Evolutionary conservation across 2,113 vertebrate genomes (phyloP), one percentile per base, ranked within the genome.

Genomic region (Ancistrus triradiatus): DNA sequence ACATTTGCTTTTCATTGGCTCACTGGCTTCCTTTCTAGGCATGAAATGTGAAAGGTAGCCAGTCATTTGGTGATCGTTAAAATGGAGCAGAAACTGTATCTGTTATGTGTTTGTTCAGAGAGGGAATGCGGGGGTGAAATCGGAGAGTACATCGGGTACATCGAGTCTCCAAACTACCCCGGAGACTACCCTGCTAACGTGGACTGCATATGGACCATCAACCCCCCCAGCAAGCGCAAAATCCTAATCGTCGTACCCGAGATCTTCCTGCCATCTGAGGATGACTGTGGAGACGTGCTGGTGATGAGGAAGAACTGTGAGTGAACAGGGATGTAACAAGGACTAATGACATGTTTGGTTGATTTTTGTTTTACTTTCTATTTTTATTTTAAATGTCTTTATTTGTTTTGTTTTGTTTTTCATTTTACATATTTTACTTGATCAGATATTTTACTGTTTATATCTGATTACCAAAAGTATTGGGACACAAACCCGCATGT

Each of bases 221-320:
- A 93, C 84, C 95, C 95, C 0, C 95, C 95, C 0, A 91, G 91
- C 77, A 98, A 98, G 78, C 92, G 95, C 83, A 98, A 96, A 86
- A 98, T 98, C 80, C 90, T 98, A 48, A 93, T 98, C 1, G 95
- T 98, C 68, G 95, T 98, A 59, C 95, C 95, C 0, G 95, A 98
- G 85, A 98, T 98, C 79, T 98, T 98, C 84, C 88, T 98, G 74
- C 95, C 95, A 0, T 95, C 94, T 0, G 95, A 98, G 85, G 95
- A 98, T 0, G 95, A 98, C 76, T 98, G 95, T 11, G 95, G 95
- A 56, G 95, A 98, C 15, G 93, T 97, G 75, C 81, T 98, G 79
- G 95, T 98, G 62, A 98, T 98, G 95, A 92, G 95, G 83, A 98
- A 98, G 91, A 98, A 97, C 89, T 95, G 95, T 98, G 86, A 80